Evolutionary conservation across 2,888 invertebrate species (phyloP).

Genomic region (Cheilosia soror): DNA sequence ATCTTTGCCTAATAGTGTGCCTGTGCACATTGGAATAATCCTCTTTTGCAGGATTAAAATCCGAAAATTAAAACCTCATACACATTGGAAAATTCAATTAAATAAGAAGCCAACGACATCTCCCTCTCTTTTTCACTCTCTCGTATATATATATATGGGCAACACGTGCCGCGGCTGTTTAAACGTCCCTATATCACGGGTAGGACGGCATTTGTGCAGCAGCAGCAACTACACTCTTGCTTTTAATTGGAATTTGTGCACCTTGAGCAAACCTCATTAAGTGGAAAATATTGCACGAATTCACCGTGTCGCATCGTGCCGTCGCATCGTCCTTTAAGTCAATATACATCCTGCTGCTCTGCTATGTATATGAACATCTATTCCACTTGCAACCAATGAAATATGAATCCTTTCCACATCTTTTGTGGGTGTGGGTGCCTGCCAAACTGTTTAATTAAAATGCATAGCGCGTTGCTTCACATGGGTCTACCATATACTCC

Average conservation of each 20-base stretch:
- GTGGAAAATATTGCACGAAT: conserved; percentile 48
- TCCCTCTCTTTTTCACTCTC: neutral
- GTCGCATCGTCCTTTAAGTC: conserved; percentile 22
- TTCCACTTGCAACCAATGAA: conserved; percentile 25
- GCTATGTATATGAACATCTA: neutral
- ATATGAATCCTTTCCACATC: conserved; percentile 10
- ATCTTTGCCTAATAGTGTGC: neutral
- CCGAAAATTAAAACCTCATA: conserved; percentile 38
- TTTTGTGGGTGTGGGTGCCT: neutral
- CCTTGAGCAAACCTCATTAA: conserved; percentile 69
- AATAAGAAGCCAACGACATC: conserved; percentile 27
- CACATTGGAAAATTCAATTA: conserved; percentile 65
- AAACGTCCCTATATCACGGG: conserved; percentile 8
- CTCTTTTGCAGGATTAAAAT: conserved; percentile 47
- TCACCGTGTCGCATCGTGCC: neutral
- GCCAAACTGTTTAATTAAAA: conserved; percentile 53
- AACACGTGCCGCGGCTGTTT: conserved; percentile 33
- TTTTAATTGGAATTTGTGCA: conserved; percentile 62
- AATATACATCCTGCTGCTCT: neutral
- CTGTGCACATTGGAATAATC: conserved; percentile 18
- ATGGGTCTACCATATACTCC: neutral
- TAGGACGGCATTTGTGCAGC: neutral
- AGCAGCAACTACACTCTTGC: conserved; percentile 6
- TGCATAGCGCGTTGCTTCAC: conserved; percentile 29
- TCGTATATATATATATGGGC: neutral